Evolutionary conservation across 2,888 invertebrate species (phyloP), one percentile per base, ranked within the genome.

Genomic region (Brachyopa scutellaris): DNA sequence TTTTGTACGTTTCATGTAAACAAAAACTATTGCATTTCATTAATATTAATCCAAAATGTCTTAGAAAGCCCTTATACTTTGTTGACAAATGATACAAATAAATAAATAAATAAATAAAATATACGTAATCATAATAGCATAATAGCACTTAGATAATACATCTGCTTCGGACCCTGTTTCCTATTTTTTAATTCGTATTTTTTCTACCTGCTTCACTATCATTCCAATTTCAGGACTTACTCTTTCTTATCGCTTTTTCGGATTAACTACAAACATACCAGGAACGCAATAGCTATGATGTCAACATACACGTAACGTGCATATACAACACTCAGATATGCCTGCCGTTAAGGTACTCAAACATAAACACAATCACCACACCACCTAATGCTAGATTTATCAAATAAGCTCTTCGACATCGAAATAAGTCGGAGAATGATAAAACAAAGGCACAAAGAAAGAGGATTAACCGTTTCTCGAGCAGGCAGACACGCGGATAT

Each of bases 401-500:
- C 33, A 62, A 73, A 67, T 73, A 67, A 69, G 61, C 49, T 67
- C 40, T 61, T 26, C 42, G 23, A 49, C 7, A 33, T 23, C 1
- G 9, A 29, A 36, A 40, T 9, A 57, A 57, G 15, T 55, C 47
- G 33, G 21, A 72, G 38, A 40, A 55, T 11, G 42, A 67, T 55
- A 29, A n/a, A 53, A 45, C 29, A 40, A 57, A 11, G 15, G 6
- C 51, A 42, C 21, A 9, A 11, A 69, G 11, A 62, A 42, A 31
- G 31, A 26, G 59, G 59, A 78, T 61, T 66, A 55, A 61, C 53
- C 31, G 29, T 66, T 51, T 59, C 55, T 51, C 49, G 59, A 17
- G 26, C 13, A 67, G 51, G 42, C 61, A 79, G 59, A 47, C 53
- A 73, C 42, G 61, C 61, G 57, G 66, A 59, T 66, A 78, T 78